Percentiles rank a stretch among this genome's conserved stretches.
phyloP scores from a whole-genome alignment of 2,797 vertebrate genomes.

The Tympanoctomys barrerae region DNA sequence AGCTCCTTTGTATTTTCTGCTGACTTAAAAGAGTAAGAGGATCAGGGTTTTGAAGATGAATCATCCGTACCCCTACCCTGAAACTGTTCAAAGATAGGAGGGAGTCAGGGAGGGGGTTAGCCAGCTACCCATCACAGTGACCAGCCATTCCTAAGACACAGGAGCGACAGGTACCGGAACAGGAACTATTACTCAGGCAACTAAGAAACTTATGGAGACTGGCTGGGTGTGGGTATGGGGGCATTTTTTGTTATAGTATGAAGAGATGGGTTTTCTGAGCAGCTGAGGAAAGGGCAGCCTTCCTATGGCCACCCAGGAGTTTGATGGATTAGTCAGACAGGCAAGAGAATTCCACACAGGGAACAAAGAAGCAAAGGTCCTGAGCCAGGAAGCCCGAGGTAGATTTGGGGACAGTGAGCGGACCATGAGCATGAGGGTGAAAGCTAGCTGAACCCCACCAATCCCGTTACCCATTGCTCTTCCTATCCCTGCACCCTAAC shows the following conservation, averaged over 20 bases:
- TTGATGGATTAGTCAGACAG: neutral
- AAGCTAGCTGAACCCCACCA: neutral
- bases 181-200: neutral
- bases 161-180: neutral
- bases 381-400: neutral
- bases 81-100: neutral
- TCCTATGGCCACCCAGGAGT: neutral
- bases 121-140: neutral
- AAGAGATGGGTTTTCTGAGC: neutral
- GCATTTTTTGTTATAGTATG: neutral
- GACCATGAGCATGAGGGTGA: neutral
- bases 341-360: neutral
- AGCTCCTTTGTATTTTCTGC: neutral
- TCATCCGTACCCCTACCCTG: neutral
- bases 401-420: neutral
- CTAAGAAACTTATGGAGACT: neutral
- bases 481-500: neutral
- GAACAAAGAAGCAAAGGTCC: neutral
- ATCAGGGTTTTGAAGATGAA: neutral
- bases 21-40: neutral
- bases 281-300: neutral
- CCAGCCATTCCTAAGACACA: neutral
- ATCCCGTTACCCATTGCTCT: neutral
- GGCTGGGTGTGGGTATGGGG: neutral
- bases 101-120: neutral